Base-by-base conservation (phyloP, 1,140 invertebrate genomes). In the Microplitis demolitor region DNA sequence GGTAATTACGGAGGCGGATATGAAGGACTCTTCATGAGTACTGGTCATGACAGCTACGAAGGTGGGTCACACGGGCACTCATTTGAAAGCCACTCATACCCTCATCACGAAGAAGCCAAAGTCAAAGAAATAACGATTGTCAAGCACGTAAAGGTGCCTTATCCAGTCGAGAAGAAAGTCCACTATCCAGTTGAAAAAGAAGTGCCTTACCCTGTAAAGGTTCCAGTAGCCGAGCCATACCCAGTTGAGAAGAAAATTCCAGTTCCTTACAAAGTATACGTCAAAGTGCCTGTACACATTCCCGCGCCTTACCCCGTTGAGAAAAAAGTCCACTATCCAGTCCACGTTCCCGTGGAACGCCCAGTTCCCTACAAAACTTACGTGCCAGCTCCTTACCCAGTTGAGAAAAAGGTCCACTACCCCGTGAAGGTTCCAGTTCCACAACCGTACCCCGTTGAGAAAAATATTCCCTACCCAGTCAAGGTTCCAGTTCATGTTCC, bases 221-320 rank as follows among this genome's bases (percentile, higher is more conserved):
- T 93, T 13, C 90, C 88, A 73, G 90, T 92, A 2, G 90, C 91
- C 2, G 88, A 90, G 53, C 92, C 92, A 0, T 93, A 93, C 82
- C 92, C 92, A 61, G 92, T 93, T 3, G 91, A 92, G 77, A 93
- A 93, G 78, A 87, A 92, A 74, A 89, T 93, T 33, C 91, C 88
- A 16, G 88, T 89, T 76, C 91, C 91, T 33, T 89, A 91, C 8
- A 92, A 92, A 78, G 90, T 93, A 35, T 89, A 90, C 51, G 83
- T 89, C n/a, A 87, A 88, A 66, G 87, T 88, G 39, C 85, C 87
- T 51, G 90, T 92, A 66, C 90, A 90, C 76, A 89, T 93, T 33
- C 88, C 90, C 76, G 89, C 91, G 60, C 92, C 92, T 9, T 91
- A 91, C 76, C 91, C 92, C 64, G 92, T 93, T 3, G 91, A 93